These are phyloP conservation scores for Epinephelus moara DNA, from an alignment of 2,113 vertebrate genomes.

Conservation along the genomic window DNA sequence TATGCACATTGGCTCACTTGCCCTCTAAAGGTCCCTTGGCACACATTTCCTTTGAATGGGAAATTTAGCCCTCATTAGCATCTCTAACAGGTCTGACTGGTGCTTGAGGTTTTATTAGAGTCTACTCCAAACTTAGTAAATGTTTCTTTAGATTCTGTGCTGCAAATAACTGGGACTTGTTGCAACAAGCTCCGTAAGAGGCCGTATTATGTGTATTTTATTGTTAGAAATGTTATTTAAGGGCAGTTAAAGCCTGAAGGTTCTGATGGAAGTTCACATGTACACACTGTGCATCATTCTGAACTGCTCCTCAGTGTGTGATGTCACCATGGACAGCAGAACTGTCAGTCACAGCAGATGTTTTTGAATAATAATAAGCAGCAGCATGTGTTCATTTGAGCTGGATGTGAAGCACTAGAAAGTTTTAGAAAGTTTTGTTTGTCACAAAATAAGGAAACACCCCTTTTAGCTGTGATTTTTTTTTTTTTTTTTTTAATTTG, in stretches of 20 bases:
- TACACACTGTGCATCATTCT: conserved; percentile 2
- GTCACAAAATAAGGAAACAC: too few species aligned
- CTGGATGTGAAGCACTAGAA: background rate
- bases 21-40: background rate
- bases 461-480: too few species aligned
- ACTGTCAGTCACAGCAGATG: background rate
- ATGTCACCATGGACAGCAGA: background rate
- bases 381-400: background rate
- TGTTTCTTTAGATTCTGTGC: background rate
- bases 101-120: background rate
- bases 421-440: background rate
- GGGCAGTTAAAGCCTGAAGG: background rate
- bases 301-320: background rate
- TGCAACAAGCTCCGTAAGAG: background rate
- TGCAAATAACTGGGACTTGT: background rate
- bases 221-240: background rate
- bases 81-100: background rate
- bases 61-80: background rate
- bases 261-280: background rate
- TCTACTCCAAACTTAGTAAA: background rate
- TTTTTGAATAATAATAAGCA: conserved; percentile 10
- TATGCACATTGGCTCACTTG: background rate
- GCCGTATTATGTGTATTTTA: background rate
- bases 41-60: background rate
- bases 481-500: too few species aligned